Conservation (phyloP, 2,888 invertebrate genomes). For the Rhorus exstirpatorius region DNA sequence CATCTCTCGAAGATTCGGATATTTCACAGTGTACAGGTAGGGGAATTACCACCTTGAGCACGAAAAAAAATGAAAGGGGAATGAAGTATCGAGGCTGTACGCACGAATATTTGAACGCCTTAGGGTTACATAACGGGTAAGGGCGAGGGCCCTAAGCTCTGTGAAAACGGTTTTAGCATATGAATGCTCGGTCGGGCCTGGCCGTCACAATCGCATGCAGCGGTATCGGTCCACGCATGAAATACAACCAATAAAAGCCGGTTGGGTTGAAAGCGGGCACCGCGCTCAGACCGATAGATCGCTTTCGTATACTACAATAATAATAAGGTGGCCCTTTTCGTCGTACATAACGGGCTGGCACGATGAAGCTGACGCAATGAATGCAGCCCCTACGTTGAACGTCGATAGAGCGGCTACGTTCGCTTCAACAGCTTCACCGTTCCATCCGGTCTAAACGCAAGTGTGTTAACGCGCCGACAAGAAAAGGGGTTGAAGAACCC, state of each 20-base stretch:
- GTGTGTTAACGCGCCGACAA: conserved; percentile 80
- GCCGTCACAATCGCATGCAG: conserved; percentile 39
- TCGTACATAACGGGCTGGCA: no score
- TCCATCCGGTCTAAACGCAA: no score
- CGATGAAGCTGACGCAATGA: no score
- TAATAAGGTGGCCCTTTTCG: conserved; percentile 55
- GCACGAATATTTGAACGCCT: conserved; percentile 73
- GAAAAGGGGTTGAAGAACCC: conserved; percentile 67
- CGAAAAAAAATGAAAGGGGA: conserved; percentile 30
- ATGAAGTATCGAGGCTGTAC: conserved; percentile 48
- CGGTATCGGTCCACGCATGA: conserved; percentile 72
- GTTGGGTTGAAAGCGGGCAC: conserved; percentile 73
- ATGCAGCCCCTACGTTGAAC: no score
- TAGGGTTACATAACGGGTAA: conserved; percentile 76
- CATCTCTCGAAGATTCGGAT: conserved; percentile 18
- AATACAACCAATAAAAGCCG: conserved; percentile 80
- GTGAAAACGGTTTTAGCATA: conserved; percentile 79
- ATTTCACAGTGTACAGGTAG: conserved; percentile 9
- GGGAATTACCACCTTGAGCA: conserved; percentile 36
- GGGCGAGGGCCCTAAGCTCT: conserved; percentile 72
- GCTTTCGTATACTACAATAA: conserved; percentile 72
- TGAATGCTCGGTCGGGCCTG: conserved; percentile 79
- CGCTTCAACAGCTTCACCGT: no score
- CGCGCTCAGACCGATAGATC: conserved; percentile 75
- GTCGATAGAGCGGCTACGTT: no score